Base-by-base conservation (phyloP, 1,140 invertebrate species). In the Drosophila leontia region DNA sequence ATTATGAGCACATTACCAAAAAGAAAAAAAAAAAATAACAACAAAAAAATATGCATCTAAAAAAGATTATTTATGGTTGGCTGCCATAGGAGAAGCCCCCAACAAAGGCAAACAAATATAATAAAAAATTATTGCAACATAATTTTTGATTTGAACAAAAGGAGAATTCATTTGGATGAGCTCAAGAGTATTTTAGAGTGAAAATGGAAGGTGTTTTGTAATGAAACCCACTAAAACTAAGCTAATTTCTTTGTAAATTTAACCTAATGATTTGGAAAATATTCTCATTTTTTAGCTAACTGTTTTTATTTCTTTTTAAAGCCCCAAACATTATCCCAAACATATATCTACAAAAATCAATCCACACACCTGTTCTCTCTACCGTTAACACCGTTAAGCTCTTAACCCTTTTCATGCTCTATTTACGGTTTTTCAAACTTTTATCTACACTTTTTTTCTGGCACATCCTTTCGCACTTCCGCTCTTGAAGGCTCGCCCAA, bases 151-250 rank as follows among this genome's bases (percentile, higher is more conserved):
- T 68, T 68, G 11, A 69, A 86, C 62, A 79, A 79, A 82, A 77
- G 72, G 59, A 37, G 56, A 56, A 50, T 55, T 57, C 59, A 58
- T 67, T 65, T 75, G 13, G 53, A 69, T 62, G 75, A 70, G 74
- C 82, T 91, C 62, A 79, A 81, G 87, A 91, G 88, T 87, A 64
- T 91, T 91, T 91, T 87, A 87, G 87, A 87, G 87, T 91, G 87
- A 85, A 80, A 90, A 85, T 51, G 32, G 7, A 39, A 26, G 42
- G 64, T 55, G 42, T 17, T 55, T 44, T 15, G 45, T 34, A 58
- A 42, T 56, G 37, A 29, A 29, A 62, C 15, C 34, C 59, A 53
- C 19, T 29, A 29, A 29, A 29, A 29, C 26, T 29, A 29, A 29
- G 7, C 26, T 29, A 29, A 29, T 29, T 6, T 29, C 26, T 7